These are phyloP conservation scores for Sparidentex hasta DNA, from an alignment of 2,797 vertebrate genomes.

Conservation along the genomic window DNA sequence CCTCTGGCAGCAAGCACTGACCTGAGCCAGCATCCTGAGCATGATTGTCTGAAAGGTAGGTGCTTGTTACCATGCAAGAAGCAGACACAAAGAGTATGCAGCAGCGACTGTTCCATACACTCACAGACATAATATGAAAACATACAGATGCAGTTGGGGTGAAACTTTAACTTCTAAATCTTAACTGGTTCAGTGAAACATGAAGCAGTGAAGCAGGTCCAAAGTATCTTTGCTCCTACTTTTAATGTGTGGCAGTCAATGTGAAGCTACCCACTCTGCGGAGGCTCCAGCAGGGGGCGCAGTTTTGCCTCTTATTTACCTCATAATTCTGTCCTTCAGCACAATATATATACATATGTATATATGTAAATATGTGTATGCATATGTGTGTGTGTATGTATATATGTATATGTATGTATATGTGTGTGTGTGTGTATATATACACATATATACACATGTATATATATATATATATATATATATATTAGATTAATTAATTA, in stretches of 20 bases:
- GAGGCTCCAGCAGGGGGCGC: too few relatives aligned
- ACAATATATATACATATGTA: too few relatives aligned
- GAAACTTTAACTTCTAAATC: slow-evolving; percentile 18
- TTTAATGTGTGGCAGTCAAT: neutral
- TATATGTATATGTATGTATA: too few relatives aligned
- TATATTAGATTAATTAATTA: too few relatives aligned
- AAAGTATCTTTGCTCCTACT: neutral
- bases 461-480: too few relatives aligned
- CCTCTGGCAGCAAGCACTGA: slow-evolving; percentile 94
- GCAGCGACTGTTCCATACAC: slow-evolving; percentile 21
- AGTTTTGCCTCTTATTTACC: too few relatives aligned
- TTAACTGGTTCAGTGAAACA: neutral
- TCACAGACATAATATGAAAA: slow-evolving; percentile 1
- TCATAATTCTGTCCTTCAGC: too few relatives aligned
- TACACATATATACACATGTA: too few relatives aligned
- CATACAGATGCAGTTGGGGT: neutral
- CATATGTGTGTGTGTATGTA: too few relatives aligned
- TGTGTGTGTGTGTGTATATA: too few relatives aligned
- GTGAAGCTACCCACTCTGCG: too few relatives aligned
- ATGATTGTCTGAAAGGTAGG: slow-evolving; percentile 70
- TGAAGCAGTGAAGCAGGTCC: neutral
- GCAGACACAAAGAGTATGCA: slow-evolving; percentile 2
- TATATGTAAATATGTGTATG: too few relatives aligned
- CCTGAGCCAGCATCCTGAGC: slow-evolving; percentile 78
- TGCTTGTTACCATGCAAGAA: slow-evolving; percentile 45